A percentile compares a stretch with the other conserved stretches of the same genome.
phyloP scores from a whole-genome alignment of 2,113 vertebrate species.

The Poeciliopsis occidentalis region DNA sequence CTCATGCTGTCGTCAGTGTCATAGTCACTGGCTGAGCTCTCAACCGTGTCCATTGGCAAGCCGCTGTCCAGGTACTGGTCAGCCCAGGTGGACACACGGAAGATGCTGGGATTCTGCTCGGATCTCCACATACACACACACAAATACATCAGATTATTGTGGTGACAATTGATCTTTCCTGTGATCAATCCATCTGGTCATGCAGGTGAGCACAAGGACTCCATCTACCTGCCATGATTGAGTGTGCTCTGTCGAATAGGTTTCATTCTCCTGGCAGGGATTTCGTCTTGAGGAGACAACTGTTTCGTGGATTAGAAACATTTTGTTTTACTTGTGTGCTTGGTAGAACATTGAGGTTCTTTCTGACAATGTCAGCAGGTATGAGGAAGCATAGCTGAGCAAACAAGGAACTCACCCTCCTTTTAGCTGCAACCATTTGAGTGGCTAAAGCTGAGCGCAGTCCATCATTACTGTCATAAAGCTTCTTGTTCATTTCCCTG shows the following conservation, averaged over 20 bases:
- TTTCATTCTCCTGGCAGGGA: conserved; percentile 64
- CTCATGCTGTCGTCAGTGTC: conserved; percentile 74
- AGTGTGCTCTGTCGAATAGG: conserved; percentile 70
- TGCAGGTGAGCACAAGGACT: conserved; percentile 5
- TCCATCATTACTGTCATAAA: conserved; percentile 80
- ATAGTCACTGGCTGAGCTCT: conserved; percentile 56
- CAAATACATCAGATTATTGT: background rate
- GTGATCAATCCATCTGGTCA: conserved; percentile 18
- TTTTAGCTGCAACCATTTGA: conserved; percentile 49
- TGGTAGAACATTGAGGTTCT: conserved; percentile 14
- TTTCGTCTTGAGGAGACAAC: conserved; percentile 65
- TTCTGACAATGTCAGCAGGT: conserved; percentile 12
- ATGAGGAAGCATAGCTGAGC: conserved; percentile 3
- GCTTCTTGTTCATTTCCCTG: conserved; percentile 76
- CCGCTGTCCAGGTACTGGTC: conserved; percentile 82
- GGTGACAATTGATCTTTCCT: conserved; percentile 7
- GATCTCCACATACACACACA: conserved; percentile 43
- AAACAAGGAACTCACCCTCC: conserved; percentile 57
- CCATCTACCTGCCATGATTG: conserved; percentile 63
- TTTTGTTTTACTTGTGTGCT: conserved; percentile 10
- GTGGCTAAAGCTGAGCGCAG: conserved; percentile 62
- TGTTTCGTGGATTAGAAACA: conserved; percentile 44
- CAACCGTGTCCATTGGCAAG: conserved; percentile 64
- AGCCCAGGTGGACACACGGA: conserved; percentile 79
- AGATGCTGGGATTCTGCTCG: conserved; percentile 51